Evolutionary conservation across 2,888 invertebrate species (phyloP).

Genomic region (Nephrotoma guestfalica): DNA sequence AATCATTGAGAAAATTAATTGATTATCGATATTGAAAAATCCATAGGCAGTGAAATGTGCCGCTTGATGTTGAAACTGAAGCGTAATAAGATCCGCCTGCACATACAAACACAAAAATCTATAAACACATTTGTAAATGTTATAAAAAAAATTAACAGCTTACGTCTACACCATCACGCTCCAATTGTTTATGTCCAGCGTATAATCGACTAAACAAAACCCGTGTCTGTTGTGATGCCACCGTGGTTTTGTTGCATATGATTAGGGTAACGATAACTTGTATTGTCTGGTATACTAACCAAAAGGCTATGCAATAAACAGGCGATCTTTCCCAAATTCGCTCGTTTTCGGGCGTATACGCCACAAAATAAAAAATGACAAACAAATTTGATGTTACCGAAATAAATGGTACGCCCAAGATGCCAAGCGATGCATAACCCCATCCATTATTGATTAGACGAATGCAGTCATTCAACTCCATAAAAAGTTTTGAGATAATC

Average conservation of each 20-base stretch:
- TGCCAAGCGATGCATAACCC: not conserved
- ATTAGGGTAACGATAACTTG: not conserved
- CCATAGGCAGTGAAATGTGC: slow-evolving; percentile 30
- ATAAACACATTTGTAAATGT: not conserved
- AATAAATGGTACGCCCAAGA: not conserved
- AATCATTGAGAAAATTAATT: slow-evolving; percentile 21
- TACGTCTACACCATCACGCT: not conserved
- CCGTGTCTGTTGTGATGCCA: not conserved
- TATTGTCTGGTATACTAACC: not conserved
- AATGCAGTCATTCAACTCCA: not conserved
- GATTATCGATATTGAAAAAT: slow-evolving; percentile 20
- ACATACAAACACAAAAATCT: not conserved
- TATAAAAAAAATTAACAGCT: not conserved
- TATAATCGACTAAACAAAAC: not conserved
- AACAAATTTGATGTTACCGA: not conserved
- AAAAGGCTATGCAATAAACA: not conserved
- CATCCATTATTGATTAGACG: not conserved
- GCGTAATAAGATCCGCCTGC: not conserved
- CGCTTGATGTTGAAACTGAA: slow-evolving; percentile 17
- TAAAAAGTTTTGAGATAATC: not conserved
- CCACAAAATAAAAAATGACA: not conserved
- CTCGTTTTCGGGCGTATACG: not conserved
- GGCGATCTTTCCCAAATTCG: not conserved
- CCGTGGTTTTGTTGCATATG: not conserved
- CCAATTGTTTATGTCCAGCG: not conserved